These are phyloP conservation scores for Leptopilina myrica DNA, from an alignment of 2,888 invertebrate genomes.

Conservation along the genomic window DNA sequence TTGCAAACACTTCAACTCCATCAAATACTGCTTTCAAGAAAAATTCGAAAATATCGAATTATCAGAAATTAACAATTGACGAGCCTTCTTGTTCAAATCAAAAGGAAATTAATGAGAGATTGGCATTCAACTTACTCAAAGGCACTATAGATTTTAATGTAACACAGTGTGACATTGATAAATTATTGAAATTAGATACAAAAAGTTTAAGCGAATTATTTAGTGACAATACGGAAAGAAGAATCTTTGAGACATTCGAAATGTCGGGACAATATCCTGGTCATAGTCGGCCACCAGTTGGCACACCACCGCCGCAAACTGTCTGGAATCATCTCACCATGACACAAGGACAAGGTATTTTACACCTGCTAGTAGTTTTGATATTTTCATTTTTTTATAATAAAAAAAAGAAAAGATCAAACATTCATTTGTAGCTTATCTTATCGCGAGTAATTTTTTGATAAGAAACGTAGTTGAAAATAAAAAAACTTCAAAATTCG, in stretches of 20 bases:
- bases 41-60: neutral
- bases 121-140: neutral
- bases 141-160: neutral
- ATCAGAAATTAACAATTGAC: neutral
- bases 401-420: neutral
- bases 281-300: conserved; percentile 73
- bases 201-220: conserved; percentile 16
- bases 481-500: neutral
- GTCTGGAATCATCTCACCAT: conserved; percentile 74
- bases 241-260: conserved; percentile 41
- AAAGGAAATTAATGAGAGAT: neutral
- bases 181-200: neutral
- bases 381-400: neutral
- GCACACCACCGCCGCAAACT: conserved; percentile 73
- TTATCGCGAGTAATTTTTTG: conserved; percentile 4
- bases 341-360: conserved; percentile 70
- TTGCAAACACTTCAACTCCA: neutral
- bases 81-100: neutral
- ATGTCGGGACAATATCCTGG: conserved; percentile 75
- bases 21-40: neutral
- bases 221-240: conserved; percentile 10
- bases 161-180: neutral
- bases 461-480: neutral
- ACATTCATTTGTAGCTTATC: conserved; percentile 3
- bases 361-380: neutral